phyloP scores from a whole-genome alignment of 2,797 vertebrate species.

The Hephaestus fuliginosus region DNA sequence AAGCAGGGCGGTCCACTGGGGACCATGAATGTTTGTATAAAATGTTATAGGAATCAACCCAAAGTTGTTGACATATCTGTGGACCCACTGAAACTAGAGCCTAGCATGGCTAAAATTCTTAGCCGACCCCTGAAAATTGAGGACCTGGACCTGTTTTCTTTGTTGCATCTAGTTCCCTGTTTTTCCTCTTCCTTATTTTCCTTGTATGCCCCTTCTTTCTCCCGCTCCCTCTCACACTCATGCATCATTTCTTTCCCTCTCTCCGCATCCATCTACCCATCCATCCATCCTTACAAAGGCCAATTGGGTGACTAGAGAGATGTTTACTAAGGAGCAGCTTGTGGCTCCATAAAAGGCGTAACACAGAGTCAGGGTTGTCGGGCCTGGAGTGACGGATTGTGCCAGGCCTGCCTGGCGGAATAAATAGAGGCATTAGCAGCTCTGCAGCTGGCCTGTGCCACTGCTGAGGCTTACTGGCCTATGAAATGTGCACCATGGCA shows the following conservation, averaged over 20 bases:
- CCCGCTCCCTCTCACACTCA: not conserved
- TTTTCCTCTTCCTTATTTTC: not conserved
- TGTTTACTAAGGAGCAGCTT: conserved; percentile 61
- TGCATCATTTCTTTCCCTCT: not conserved
- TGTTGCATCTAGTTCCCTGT: not conserved
- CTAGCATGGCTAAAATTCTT: not conserved
- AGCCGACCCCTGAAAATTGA: not conserved
- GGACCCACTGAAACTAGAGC: not conserved
- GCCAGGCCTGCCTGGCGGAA: conserved; percentile 60
- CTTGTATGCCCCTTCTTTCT: not conserved
- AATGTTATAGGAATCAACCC: not conserved
- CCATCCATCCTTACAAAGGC: conserved; percentile 45
- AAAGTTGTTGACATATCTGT: not conserved
- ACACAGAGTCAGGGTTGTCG: conserved; percentile 43
- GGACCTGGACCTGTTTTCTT: not conserved
- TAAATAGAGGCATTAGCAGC: conserved; percentile 83
- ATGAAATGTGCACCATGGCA: conserved; percentile 80
- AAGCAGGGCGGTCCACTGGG: not conserved
- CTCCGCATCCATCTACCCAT: conserved; percentile 22
- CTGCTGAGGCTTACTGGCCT: conserved; percentile 75
- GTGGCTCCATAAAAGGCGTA: conserved; percentile 53
- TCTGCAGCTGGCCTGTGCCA: conserved; percentile 63
- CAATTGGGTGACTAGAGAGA: conserved; percentile 47
- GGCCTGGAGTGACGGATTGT: conserved; percentile 65
- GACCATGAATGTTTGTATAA: not conserved